Conservation (phyloP, 2,888 invertebrate species). For the Ernsta delagoae region DNA sequence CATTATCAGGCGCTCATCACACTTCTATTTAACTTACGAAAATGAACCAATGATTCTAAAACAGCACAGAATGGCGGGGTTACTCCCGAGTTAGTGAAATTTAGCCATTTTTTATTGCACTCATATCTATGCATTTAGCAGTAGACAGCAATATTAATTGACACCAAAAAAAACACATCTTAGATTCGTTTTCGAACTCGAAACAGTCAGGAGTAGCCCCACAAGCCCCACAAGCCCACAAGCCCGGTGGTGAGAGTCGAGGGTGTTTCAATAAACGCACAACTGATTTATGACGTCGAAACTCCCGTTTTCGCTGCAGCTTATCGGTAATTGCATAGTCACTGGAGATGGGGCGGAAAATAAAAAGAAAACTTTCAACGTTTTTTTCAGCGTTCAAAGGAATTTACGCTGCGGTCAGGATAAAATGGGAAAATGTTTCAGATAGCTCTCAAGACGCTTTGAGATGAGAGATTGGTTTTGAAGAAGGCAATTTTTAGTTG, state of each 20-base stretch:
- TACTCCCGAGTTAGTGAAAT: too few species aligned
- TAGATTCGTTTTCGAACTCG: too few species aligned
- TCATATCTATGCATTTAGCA: too few species aligned
- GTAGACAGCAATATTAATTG: too few species aligned
- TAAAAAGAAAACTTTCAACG: slow-evolving; percentile 39
- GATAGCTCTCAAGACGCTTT: slow-evolving; percentile 38
- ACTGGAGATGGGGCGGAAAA: slow-evolving; percentile 45
- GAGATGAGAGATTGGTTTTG: slow-evolving; percentile 37
- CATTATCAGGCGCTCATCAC: too few species aligned
- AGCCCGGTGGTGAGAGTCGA: slow-evolving; percentile 29
- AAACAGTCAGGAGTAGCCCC: too few species aligned
- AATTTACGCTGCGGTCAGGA: slow-evolving; percentile 36
- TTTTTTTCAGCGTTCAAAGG: slow-evolving; percentile 33
- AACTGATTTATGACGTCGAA: slow-evolving; percentile 75
- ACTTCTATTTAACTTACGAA: too few species aligned
- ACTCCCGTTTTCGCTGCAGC: slow-evolving; percentile 50
- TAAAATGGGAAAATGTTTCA: slow-evolving; percentile 37
- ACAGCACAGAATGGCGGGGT: too few species aligned
- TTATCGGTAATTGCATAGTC: slow-evolving; percentile 73
- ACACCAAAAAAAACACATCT: too few species aligned
- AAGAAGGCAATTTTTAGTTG: slow-evolving; percentile 32
- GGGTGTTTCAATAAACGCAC: slow-evolving; percentile 74
- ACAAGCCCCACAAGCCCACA: too few species aligned
- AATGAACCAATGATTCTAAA: too few species aligned
- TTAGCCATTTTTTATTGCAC: too few species aligned